phyloP scores from a whole-genome alignment of 2,113 vertebrate genomes.

The Oryzias melastigma region DNA sequence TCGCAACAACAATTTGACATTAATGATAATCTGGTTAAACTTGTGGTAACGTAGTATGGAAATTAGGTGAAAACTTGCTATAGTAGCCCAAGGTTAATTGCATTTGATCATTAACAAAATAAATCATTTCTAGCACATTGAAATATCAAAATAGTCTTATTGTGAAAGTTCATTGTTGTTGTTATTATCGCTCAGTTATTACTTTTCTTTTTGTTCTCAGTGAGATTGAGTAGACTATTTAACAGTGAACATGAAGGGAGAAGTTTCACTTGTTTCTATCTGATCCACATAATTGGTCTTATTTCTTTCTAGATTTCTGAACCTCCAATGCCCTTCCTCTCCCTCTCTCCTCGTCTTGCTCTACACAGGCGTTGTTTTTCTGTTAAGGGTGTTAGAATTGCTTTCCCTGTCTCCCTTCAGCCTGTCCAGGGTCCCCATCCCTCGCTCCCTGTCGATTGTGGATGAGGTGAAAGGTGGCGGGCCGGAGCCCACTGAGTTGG shows the following conservation, averaged over 20 bases:
- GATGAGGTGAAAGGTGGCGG: slow-evolving; percentile 80
- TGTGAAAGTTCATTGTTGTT: slow-evolving; percentile 74
- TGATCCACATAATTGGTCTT: slow-evolving; percentile 22
- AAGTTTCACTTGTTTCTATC: slow-evolving; percentile 18
- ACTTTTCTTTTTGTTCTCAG: slow-evolving; percentile 58
- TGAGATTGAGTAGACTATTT: slow-evolving; percentile 56
- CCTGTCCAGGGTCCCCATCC: slow-evolving; percentile 80
- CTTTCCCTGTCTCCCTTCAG: slow-evolving; percentile 80
- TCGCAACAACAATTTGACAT: slow-evolving; percentile 77
- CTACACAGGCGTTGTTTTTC: slow-evolving; percentile 89
- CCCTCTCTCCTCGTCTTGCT: slow-evolving; percentile 3
- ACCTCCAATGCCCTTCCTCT: slow-evolving; percentile 2
- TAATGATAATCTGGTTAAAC: slow-evolving; percentile 64
- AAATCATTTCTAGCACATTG: slow-evolving; percentile 74
- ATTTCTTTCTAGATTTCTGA: slow-evolving; percentile 15
- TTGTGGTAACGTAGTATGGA: slow-evolving; percentile 66
- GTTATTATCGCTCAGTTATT: slow-evolving; percentile 76
- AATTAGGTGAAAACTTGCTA: slow-evolving; percentile 61
- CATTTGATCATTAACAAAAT: slow-evolving; percentile 76
- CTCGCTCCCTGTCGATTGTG: slow-evolving; percentile 77
- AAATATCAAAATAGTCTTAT: slow-evolving; percentile 78
- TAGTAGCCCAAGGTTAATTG: slow-evolving; percentile 74
- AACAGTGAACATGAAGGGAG: slow-evolving; percentile 65
- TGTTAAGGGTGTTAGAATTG: slow-evolving; percentile 90
- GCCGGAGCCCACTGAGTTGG: slow-evolving; percentile 83